Conservation (phyloP, 2,797 vertebrate genomes). For the Protosalanx chinensis region DNA sequence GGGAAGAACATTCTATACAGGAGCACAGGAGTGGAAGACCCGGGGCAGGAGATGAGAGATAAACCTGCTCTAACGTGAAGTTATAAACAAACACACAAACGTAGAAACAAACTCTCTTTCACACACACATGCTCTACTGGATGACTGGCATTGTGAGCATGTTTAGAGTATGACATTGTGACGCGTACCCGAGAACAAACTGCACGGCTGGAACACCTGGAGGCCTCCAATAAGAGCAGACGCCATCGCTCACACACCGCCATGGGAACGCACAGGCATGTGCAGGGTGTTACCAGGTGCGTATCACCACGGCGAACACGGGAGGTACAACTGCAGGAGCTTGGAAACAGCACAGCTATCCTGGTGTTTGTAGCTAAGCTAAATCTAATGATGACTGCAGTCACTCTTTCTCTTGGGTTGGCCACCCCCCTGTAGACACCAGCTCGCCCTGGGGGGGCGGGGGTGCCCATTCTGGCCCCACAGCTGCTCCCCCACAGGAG, state of each 20-base stretch:
- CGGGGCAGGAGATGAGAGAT: neutral
- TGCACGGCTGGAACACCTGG: too few relatives aligned
- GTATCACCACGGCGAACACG: neutral
- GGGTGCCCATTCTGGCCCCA: constrained; percentile 28
- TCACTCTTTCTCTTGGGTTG: neutral
- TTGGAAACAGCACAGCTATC: neutral
- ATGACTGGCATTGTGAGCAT: too few relatives aligned
- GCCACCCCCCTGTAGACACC: too few relatives aligned
- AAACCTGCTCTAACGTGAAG: neutral
- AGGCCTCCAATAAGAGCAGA: constrained; percentile 5
- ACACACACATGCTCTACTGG: constrained; percentile 1
- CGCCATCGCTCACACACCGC: neutral
- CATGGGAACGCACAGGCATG: constrained; percentile 1
- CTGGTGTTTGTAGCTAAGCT: too few relatives aligned
- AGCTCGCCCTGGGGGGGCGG: too few relatives aligned
- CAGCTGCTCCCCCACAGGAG: constrained; percentile 54
- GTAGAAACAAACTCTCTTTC: neutral
- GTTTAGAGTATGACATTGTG: too few relatives aligned
- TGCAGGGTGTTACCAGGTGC: neutral
- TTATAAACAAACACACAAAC: constrained; percentile 5
- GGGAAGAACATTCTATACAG: neutral
- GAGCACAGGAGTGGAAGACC: neutral
- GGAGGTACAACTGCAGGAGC: neutral
- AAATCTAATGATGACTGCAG: neutral
- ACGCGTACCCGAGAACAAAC: too few relatives aligned